Conservation (phyloP, 2,888 invertebrate genomes). For the Protula sp. region DNA sequence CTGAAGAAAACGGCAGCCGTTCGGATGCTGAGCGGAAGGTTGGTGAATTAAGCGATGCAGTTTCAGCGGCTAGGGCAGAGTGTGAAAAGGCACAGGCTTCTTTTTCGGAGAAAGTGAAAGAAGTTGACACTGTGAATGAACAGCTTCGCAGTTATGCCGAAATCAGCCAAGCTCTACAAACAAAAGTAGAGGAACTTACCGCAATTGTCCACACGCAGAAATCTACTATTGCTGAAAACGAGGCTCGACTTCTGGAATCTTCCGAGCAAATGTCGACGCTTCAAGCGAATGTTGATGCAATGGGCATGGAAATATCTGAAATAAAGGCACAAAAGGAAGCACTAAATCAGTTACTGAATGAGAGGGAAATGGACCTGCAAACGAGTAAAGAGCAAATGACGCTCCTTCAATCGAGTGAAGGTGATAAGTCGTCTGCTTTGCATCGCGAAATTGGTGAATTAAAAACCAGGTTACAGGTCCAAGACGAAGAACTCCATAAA, state of each 20-base stretch:
- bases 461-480: not conserved
- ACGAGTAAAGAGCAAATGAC: not conserved
- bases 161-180: not conserved
- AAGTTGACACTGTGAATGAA: not conserved
- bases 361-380: not conserved
- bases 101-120: not conserved
- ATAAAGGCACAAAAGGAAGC: not conserved
- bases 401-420: not conserved
- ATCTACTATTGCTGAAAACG: not conserved
- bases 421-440: not conserved
- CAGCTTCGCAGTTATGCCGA: not conserved
- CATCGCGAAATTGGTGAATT: not conserved
- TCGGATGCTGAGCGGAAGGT: not conserved
- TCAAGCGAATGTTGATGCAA: too few relatives aligned
- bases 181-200: not conserved
- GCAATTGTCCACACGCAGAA: not conserved
- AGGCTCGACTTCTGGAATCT: not conserved
- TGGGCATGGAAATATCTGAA: not conserved
- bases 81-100: not conserved
- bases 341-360: not conserved
- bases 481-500: not conserved
- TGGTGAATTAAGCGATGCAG: not conserved
- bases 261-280: not conserved
- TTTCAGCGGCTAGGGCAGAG: not conserved
- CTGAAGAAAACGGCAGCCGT: not conserved